A percentile compares a stretch with the other conserved stretches of the same genome.
Conservation (phyloP, 2,797 vertebrate species). For the Leptatherina wallacei region DNA sequence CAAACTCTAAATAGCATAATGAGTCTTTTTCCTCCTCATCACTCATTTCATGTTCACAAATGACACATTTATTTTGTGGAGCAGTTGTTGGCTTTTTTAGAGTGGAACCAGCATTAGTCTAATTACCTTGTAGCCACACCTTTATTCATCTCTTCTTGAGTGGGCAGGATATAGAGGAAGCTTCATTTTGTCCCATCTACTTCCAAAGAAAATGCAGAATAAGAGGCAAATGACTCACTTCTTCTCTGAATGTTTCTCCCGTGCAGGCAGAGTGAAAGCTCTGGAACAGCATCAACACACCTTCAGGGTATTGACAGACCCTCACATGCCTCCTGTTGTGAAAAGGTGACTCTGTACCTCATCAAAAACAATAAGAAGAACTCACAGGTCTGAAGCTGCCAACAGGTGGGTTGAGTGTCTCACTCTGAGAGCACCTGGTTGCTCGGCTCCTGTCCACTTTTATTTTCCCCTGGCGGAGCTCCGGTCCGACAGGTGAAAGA, state of each 20-base stretch:
- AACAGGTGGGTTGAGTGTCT: not conserved
- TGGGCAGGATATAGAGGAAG: not conserved
- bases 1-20: constrained; percentile 24
- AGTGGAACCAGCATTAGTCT: constrained; percentile 7
- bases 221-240: constrained; percentile 1
- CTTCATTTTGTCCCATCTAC: not conserved
- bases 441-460: not conserved
- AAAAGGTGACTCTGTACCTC: constrained; percentile 13
- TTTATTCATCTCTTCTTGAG: constrained; percentile 6
- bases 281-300: not conserved
- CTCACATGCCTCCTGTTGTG: not conserved
- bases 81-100: not conserved
- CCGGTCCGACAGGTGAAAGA: constrained; percentile 40
- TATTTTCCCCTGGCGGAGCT: constrained; percentile 11
- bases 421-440: constrained; percentile 2
- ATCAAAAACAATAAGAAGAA: not conserved
- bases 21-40: constrained; percentile 4
- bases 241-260: not conserved
- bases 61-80: constrained; percentile 24
- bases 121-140: not conserved
- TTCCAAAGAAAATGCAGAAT: not conserved
- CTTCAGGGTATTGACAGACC: not conserved
- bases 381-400: constrained; percentile 4
- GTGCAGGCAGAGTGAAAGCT: not conserved
- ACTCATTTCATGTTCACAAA: constrained; percentile 26